Conservation (phyloP, 2,797 vertebrate genomes). For the Danionella dracula region DNA sequence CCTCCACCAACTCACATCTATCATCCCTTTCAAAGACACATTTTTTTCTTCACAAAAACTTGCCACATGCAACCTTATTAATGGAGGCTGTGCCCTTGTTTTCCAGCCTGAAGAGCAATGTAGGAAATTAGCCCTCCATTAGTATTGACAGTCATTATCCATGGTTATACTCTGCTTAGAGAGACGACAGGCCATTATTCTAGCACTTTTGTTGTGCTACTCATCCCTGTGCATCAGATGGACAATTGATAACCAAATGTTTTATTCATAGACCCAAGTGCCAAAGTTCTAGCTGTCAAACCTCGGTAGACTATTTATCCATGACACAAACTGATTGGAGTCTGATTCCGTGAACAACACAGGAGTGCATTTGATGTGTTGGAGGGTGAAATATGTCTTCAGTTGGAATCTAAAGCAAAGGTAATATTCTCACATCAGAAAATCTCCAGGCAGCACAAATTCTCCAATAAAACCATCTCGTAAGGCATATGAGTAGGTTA, state of each 20-base stretch:
- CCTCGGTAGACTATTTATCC: slow-evolving; percentile 10
- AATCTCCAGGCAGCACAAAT: background rate
- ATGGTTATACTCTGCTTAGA: slow-evolving; percentile 15
- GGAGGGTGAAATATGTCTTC: background rate
- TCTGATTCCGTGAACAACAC: background rate
- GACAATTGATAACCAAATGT: slow-evolving; percentile 34
- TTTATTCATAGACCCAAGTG: slow-evolving; percentile 43
- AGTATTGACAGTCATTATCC: slow-evolving; percentile 48
- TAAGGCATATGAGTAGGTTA: too few relatives aligned
- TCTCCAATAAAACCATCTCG: background rate
- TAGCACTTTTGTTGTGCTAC: slow-evolving; percentile 21
- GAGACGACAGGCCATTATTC: slow-evolving; percentile 39
- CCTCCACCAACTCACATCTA: slow-evolving; percentile 30
- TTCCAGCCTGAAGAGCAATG: slow-evolving; percentile 29
- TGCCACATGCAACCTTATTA: slow-evolving; percentile 48
- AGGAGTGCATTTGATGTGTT: background rate
- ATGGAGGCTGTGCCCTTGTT: slow-evolving; percentile 43
- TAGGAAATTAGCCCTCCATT: slow-evolving; percentile 48
- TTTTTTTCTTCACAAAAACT: slow-evolving; percentile 51
- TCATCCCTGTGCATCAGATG: slow-evolving; percentile 39
- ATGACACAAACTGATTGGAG: background rate
- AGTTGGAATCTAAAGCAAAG: background rate
- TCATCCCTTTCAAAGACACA: slow-evolving; percentile 53
- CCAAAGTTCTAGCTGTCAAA: slow-evolving; percentile 20
- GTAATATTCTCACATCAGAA: background rate